These are phyloP conservation scores for Sander vitreus DNA, from an alignment of 2,113 vertebrate genomes.

Conservation along the genomic window DNA sequence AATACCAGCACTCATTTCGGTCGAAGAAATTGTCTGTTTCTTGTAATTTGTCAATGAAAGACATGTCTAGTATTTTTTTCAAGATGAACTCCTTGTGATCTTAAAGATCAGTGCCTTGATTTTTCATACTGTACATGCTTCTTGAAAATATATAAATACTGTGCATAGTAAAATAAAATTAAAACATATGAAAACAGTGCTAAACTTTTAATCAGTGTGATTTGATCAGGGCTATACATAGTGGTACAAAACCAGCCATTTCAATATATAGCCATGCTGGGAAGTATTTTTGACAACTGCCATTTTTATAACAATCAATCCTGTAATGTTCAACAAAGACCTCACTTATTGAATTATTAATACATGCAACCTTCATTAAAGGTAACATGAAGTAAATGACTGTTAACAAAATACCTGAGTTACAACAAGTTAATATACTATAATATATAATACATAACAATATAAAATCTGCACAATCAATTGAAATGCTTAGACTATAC, in stretches of 20 bases:
- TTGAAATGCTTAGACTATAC: slow-evolving; percentile 45
- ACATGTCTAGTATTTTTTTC: slow-evolving; percentile 18
- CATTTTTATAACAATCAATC: slow-evolving; percentile 11
- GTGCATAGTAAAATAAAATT: slow-evolving; percentile 15
- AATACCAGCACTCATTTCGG: slow-evolving; percentile 30
- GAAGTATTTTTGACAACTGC: not conserved
- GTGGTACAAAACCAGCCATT: slow-evolving; percentile 5
- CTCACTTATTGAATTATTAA: slow-evolving; percentile 4
- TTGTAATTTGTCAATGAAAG: not conserved
- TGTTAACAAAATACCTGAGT: slow-evolving; percentile 76
- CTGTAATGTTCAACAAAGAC: slow-evolving; percentile 19
- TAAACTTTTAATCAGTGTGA: slow-evolving; percentile 21
- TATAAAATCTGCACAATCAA: slow-evolving; percentile 71
- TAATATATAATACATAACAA: slow-evolving; percentile 45
- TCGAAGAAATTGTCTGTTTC: not conserved
- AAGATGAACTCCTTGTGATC: not conserved
- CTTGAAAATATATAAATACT: slow-evolving; percentile 43
- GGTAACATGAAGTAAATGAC: slow-evolving; percentile 31
- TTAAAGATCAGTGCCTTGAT: slow-evolving; percentile 39
- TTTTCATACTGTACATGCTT: not conserved
- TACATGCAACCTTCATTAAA: slow-evolving; percentile 38
- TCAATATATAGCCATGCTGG: slow-evolving; percentile 9
- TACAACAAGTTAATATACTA: slow-evolving; percentile 62
- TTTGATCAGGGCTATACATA: slow-evolving; percentile 8
- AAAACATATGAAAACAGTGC: slow-evolving; percentile 9